Conservation (phyloP, 2,113 vertebrate species). For the Canis aureus region DNA sequence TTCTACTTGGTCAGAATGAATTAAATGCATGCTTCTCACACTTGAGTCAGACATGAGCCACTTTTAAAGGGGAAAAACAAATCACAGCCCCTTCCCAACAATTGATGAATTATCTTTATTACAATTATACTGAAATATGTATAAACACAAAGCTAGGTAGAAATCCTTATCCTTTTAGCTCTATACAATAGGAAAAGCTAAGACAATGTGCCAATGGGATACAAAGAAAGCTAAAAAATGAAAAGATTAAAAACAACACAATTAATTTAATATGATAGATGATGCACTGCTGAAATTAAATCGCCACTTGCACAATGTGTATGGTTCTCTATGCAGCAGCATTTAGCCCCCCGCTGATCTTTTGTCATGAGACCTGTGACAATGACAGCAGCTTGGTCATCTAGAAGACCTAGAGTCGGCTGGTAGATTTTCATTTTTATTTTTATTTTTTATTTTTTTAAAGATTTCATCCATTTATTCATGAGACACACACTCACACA, state of each 20-base stretch:
- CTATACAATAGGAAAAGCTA: background rate
- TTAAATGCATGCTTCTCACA: constrained; percentile 66
- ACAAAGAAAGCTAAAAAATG: constrained; percentile 21
- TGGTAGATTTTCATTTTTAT: background rate
- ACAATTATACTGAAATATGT: constrained; percentile 4
- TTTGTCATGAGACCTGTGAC: constrained; percentile 24
- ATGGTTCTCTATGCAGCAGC: background rate
- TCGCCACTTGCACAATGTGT: background rate
- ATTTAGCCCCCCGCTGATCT: background rate
- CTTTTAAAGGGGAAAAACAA: background rate
- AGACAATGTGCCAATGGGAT: background rate
- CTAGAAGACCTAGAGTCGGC: constrained; percentile 5
- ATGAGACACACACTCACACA: too few species aligned
- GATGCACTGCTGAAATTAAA: constrained; percentile 61
- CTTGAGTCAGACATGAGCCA: background rate
- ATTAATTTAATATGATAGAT: constrained; percentile 75
- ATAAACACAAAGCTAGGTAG: background rate
- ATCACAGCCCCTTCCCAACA: constrained; percentile 4
- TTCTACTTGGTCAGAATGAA: constrained; percentile 82
- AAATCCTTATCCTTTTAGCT: constrained; percentile 14
- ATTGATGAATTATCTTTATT: constrained; percentile 70
- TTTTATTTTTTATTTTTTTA: too few species aligned
- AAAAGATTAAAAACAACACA: constrained; percentile 54
- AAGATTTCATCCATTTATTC: too few species aligned
- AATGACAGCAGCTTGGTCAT: constrained; percentile 11